These are phyloP conservation scores for Eumaeus atala DNA, from an alignment of 1,140 invertebrate genomes.

Conservation along the genomic window DNA sequence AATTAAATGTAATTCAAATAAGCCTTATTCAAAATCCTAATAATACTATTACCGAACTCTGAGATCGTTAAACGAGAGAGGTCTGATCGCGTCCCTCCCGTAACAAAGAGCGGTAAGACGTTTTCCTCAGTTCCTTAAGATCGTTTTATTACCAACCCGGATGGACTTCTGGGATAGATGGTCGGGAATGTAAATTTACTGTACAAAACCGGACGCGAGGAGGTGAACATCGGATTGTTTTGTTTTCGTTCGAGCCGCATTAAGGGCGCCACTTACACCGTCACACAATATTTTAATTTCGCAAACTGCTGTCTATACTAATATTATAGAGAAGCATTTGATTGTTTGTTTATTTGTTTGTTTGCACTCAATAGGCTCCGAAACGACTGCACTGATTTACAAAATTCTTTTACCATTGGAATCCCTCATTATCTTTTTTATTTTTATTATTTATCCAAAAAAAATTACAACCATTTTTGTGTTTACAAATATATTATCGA, in stretches of 20 bases:
- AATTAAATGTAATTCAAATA: conserved; percentile 5
- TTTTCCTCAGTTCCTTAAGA: conserved; percentile 59
- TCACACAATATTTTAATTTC: conserved; percentile 16
- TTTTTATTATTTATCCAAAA: no score
- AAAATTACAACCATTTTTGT: no score
- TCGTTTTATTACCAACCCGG: conserved; percentile 69
- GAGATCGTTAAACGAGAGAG: conserved; percentile 32
- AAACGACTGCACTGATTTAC: no score
- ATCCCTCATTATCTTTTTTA: no score
- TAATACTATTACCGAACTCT: conserved; percentile 26
- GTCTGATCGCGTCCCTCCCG: conserved; percentile 35
- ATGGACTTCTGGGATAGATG: conserved; percentile 68
- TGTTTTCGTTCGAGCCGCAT: conserved; percentile 55
- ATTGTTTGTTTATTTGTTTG: no score
- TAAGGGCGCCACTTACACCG: conserved; percentile 41
- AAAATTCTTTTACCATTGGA: no score
- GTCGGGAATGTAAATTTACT: conserved; percentile 70
- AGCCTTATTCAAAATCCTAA: conserved; percentile 16
- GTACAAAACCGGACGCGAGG: conserved; percentile 62
- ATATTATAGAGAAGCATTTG: no score
- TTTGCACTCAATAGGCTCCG: no score
- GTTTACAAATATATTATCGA: no score
- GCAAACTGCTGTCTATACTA: no score
- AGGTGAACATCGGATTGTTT: conserved; percentile 68
- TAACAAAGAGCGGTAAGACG: conserved; percentile 52